Evolutionary conservation across 2,888 invertebrate species (phyloP).

Genomic region (Drosophila leonis): DNA sequence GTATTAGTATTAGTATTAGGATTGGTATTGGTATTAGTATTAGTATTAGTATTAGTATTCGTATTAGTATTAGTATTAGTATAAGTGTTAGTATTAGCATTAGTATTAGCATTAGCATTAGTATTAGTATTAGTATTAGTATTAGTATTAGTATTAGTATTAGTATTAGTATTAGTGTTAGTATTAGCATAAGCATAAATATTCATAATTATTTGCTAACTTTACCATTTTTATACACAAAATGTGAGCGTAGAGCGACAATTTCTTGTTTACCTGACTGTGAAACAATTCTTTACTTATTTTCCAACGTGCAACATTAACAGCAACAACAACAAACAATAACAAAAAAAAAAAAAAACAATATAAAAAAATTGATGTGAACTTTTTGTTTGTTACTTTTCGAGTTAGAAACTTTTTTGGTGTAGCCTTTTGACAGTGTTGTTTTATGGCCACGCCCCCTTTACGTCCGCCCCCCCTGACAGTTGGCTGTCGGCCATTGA

Average conservation of each 20-base stretch:
- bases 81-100: not conserved
- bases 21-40: not conserved
- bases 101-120: not conserved
- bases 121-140: not conserved
- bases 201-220: not conserved
- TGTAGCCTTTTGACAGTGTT: conserved; percentile 33
- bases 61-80: not conserved
- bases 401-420: conserved; percentile 22
- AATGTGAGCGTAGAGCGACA: not conserved
- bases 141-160: not conserved
- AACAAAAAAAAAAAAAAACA: not conserved
- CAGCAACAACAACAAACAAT: not conserved
- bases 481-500: conserved; percentile 24
- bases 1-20: not conserved
- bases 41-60: not conserved
- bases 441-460: conserved; percentile 9
- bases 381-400: conserved; percentile 34
- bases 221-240: not conserved
- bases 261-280: conserved; percentile 7
- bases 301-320: conserved; percentile 5
- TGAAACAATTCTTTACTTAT: conserved; percentile 14
- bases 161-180: not conserved
- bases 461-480: not conserved
- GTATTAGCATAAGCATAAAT: not conserved
- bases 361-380: conserved; percentile 37